These are phyloP conservation scores for Neogobius melanostomus DNA, from an alignment of 2,113 vertebrate species.

Conservation along the genomic window DNA sequence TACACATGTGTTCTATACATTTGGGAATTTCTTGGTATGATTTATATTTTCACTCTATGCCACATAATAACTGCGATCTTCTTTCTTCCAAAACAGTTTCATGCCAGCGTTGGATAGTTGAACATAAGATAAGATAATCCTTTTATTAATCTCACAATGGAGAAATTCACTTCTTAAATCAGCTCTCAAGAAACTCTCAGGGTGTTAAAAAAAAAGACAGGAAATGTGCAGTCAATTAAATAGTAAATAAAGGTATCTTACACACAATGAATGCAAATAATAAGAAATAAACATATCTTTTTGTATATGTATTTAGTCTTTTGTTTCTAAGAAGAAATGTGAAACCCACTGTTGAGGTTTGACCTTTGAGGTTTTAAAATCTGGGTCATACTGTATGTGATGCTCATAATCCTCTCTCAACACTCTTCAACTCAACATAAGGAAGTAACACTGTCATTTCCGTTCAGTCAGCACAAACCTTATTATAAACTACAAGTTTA, in stretches of 20 bases:
- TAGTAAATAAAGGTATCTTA: neutral
- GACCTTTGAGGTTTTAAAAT: conserved; percentile 52
- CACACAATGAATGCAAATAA: no score
- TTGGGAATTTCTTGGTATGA: no score
- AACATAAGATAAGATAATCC: no score
- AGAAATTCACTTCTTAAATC: no score
- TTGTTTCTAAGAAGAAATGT: conserved; percentile 33
- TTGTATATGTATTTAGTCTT: conserved; percentile 45
- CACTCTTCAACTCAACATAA: conserved; percentile 30
- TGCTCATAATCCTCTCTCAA: conserved; percentile 47
- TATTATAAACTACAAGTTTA: neutral
- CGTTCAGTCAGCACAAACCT: neutral
- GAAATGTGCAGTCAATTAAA: conserved; percentile 3
- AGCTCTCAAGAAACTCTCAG: no score
- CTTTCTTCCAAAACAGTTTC: no score
- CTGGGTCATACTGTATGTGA: conserved; percentile 33
- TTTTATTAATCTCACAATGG: no score
- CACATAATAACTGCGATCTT: no score
- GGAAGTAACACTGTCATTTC: neutral
- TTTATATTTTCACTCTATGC: no score
- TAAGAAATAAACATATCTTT: conserved; percentile 23
- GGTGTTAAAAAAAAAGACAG: no score
- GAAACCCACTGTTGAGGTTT: conserved; percentile 43
- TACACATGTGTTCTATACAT: no score
- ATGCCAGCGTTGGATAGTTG: no score